Percentiles rank a stretch among this genome's conserved stretches.
Conservation (phyloP, 2,113 vertebrate species). For the Nanorana parkeri region DNA sequence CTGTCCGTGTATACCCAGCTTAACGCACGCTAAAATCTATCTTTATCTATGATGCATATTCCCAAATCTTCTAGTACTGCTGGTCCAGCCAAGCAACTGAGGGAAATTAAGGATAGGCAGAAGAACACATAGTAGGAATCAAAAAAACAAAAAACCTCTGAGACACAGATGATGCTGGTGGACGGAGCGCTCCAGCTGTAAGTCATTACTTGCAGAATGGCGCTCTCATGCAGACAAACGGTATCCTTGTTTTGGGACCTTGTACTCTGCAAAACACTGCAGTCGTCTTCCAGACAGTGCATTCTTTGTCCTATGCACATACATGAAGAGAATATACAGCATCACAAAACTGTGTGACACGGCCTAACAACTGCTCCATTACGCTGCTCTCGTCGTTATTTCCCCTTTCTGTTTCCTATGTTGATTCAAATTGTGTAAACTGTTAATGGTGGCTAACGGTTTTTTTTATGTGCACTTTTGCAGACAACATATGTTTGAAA, state of each 20-base stretch:
- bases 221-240: constrained; percentile 47
- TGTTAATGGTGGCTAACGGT: too few relatives aligned
- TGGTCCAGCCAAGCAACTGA: constrained; percentile 20
- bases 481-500: too few relatives aligned
- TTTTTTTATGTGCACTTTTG: too few relatives aligned
- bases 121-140: background rate
- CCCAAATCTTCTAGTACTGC: background rate
- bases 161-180: constrained; percentile 33
- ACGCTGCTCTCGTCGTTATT: background rate
- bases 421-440: too few relatives aligned
- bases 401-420: background rate
- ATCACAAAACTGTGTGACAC: constrained; percentile 6
- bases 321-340: constrained; percentile 22
- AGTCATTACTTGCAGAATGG: constrained; percentile 49
- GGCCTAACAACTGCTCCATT: background rate
- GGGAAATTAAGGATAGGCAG: constrained; percentile 31
- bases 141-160: background rate
- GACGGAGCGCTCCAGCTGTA: constrained; percentile 51
- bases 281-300: constrained; percentile 29
- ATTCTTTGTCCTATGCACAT: constrained; percentile 41
- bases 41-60: background rate
- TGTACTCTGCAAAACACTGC: constrained; percentile 24
- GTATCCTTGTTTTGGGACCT: constrained; percentile 48
- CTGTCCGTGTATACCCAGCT: too few relatives aligned
- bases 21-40: background rate